Evolutionary conservation across 2,888 invertebrate species (phyloP), one percentile per base, ranked within the genome.

Genomic region (Aelia acuminata): DNA sequence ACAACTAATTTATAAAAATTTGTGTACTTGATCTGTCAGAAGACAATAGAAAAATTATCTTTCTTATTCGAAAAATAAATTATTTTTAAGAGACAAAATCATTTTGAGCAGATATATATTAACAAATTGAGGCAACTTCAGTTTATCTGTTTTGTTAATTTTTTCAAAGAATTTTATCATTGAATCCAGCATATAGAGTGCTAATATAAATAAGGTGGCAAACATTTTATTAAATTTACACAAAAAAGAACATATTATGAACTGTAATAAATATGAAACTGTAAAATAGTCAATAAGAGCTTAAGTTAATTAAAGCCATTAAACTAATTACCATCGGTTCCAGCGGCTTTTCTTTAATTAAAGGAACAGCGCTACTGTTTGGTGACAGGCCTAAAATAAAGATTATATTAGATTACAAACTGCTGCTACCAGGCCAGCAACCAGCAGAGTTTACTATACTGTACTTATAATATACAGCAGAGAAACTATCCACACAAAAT

Each of bases 281-380:
- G 80, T 43, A 22, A 43, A 13, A 43, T 80, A 80, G 80, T 43
- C 80, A 8, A 88, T 47, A 87, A 86, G n/a, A n/a, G 43, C 63
- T 48, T 86, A 43, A 75, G 26, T 92, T 92, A 4, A 92, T 92
- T 89, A 92, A 92, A 85, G 92, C 80, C 80, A 80, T 80, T 80
- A 80, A 80, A 80, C 43, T 50, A 90, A 92, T 92, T 86, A 92
- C 92, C 50, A 92, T 91, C 26, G 92, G 91, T 87, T 92, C 92
- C 11, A 92, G 91, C 84, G 91, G 90, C 84, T 91, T 91, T 75
- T 91, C 91, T 43, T 91, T 92, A 88, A 93, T 92, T n/a, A 93
- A 91, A 31, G 93, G 93, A n/a, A 93, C 92, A 31, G 92, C 93
- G 91, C 93, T 93, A 87, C 92, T 92, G 90, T 93, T 93, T 31